Evolutionary conservation across 2,113 vertebrate genomes (phyloP), one percentile per base, ranked within the genome.

Genomic region (Nanorana parkeri): DNA sequence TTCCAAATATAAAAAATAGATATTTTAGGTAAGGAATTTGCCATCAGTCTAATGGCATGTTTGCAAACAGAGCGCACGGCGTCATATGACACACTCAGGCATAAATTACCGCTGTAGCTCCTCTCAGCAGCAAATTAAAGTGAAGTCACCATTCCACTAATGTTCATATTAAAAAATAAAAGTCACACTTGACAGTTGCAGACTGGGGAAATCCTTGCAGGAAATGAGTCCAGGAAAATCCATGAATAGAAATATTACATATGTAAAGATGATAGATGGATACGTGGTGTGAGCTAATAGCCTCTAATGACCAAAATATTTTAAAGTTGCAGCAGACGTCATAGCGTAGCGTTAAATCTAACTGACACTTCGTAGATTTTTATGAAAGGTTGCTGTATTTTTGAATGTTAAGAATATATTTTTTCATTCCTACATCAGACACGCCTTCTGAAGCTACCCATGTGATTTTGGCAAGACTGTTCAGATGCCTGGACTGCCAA

Each of bases 141-240:
- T 80, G 67, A 80, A 41, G 56, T 80, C 55, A 71, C 36, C 29
- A 60, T 23, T 60, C n/a, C 23, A 61, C 66, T 60, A 55, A 6
- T 29, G 19, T 13, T 71, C 61, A 80, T 69, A n/a, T 80, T 71
- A 41, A 55, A 28, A 32, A 36, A 36, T 36, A 36, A 10, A 61
- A 17, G 29, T 51, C 28, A 67, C 28, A 16, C 32, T 20, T 68
- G 75, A 17, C 63, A 68, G 24, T 55, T 16, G 13, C 63, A 32
- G 65, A n/a, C 32, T 11, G 21, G 23, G 78, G 67, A 63, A 63
- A 52, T 80, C 67, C 68, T 64, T 15, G 24, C 17, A 61, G 54
- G 5, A 61, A 41, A 47, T 28, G 41, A 61, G 41, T 54, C 7
- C 13, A 52, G 75, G 72, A 75, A 75, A 75, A 41, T 56, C 72